Conservation (phyloP, 2,888 invertebrate species). For the Drosophila fungiperda region DNA sequence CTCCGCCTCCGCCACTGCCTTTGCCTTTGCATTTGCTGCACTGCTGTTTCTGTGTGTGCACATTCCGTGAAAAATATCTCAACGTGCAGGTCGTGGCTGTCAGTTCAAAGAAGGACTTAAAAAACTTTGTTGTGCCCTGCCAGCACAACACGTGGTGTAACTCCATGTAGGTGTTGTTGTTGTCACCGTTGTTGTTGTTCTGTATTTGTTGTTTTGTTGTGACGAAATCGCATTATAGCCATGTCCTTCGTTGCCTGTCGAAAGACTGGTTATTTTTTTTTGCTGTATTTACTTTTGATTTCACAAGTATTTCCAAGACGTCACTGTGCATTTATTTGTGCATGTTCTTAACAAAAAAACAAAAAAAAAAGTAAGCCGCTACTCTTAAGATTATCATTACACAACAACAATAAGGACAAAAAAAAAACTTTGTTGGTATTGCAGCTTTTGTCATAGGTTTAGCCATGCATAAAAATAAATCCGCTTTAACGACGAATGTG, state of each 20-base stretch:
- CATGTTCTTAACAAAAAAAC: constrained; percentile 6
- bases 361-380: not conserved
- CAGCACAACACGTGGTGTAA: constrained; percentile 49
- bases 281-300: constrained; percentile 9
- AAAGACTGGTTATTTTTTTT: constrained; percentile 19
- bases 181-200: constrained; percentile 6
- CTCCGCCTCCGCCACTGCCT: not conserved
- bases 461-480: not conserved
- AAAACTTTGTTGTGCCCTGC: constrained; percentile 38
- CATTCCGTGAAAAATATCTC: constrained; percentile 67
- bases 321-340: constrained; percentile 12
- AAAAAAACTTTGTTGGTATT: not conserved
- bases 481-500: not conserved
- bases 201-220: constrained; percentile 36
- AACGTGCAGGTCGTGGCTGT: constrained; percentile 53
- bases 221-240: constrained; percentile 35
- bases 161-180: constrained; percentile 32
- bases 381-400: not conserved
- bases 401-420: not conserved
- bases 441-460: not conserved
- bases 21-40: not conserved
- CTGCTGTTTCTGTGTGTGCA: constrained; percentile 38
- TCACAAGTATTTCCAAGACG: constrained; percentile 21
- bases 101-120: constrained; percentile 72
- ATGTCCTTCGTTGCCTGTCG: constrained; percentile 7